Conservation (phyloP, 2,797 vertebrate species). For the Aulostomus chinensis region DNA sequence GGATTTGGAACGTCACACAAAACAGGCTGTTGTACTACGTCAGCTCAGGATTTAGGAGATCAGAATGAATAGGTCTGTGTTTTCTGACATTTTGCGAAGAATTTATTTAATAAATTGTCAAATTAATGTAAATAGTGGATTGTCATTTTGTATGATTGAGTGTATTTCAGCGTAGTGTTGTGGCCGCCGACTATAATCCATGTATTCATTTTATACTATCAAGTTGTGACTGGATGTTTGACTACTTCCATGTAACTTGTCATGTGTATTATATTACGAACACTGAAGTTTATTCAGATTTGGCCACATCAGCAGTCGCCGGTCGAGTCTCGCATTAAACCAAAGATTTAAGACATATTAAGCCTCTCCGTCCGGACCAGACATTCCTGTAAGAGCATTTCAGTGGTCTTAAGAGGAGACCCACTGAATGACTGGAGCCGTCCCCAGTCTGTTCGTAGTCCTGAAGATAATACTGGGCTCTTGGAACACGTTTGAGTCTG, state of each 20-base stretch:
- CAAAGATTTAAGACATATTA: conserved; percentile 62
- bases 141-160: no score
- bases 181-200: no score
- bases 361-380: conserved; percentile 63
- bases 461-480: conserved; percentile 9
- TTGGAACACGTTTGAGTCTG: background rate
- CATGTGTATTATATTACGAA: background rate
- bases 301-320: background rate
- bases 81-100: no score
- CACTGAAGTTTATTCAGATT: no score
- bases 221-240: background rate
- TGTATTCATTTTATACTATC: background rate
- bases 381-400: conserved; percentile 69
- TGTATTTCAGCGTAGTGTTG: no score
- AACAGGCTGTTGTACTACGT: no score
- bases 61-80: no score
- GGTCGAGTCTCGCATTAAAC: conserved; percentile 19
- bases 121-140: no score
- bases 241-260: background rate
- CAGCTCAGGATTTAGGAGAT: no score
- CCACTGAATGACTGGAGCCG: conserved; percentile 24
- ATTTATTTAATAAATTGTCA: no score
- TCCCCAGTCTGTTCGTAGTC: conserved; percentile 32
- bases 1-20: no score
- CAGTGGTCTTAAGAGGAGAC: conserved; percentile 52